A percentile compares a stretch with the other conserved stretches of the same genome.
phyloP scores from a whole-genome alignment of 2,888 invertebrate species.

The Therioaphis trifolii region DNA sequence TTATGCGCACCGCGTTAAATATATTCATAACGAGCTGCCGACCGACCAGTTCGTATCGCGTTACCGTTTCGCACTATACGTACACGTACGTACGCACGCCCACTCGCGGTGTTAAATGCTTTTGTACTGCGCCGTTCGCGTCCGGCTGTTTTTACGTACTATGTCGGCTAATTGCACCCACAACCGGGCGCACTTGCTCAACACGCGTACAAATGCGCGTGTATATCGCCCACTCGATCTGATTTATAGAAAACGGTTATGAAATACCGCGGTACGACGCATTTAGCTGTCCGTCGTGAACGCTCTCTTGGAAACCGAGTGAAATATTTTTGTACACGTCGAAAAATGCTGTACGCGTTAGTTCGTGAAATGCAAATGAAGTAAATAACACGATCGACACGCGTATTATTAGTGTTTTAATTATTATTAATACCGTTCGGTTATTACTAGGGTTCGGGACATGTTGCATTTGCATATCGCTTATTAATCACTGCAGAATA shows the following conservation, averaged over 20 bases:
- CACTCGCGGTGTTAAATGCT: constrained; percentile 40
- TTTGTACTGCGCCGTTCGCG: not conserved
- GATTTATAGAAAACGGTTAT: constrained; percentile 35
- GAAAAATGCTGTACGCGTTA: no score
- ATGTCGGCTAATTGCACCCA: constrained; percentile 34
- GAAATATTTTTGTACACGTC: no score
- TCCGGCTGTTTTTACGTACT: not conserved
- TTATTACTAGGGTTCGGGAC: no score
- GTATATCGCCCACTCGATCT: constrained; percentile 24
- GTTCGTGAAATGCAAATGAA: no score
- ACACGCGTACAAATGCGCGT: not conserved
- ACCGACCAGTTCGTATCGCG: constrained; percentile 21
- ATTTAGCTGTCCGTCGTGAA: no score
- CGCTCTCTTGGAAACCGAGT: no score
- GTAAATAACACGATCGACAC: no score
- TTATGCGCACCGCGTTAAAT: constrained; percentile 26
- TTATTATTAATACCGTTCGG: no score
- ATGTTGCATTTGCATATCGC: no score
- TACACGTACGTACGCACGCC: constrained; percentile 7
- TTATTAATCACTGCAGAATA: no score
- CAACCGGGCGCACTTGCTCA: constrained; percentile 41
- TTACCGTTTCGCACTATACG: not conserved
- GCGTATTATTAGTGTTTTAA: no score
- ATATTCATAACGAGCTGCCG: constrained; percentile 5
- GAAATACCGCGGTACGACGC: constrained; percentile 17